These are phyloP conservation scores for Corvus moneduloides DNA, from an alignment of 2,113 vertebrate genomes.

Conservation along the genomic window DNA sequence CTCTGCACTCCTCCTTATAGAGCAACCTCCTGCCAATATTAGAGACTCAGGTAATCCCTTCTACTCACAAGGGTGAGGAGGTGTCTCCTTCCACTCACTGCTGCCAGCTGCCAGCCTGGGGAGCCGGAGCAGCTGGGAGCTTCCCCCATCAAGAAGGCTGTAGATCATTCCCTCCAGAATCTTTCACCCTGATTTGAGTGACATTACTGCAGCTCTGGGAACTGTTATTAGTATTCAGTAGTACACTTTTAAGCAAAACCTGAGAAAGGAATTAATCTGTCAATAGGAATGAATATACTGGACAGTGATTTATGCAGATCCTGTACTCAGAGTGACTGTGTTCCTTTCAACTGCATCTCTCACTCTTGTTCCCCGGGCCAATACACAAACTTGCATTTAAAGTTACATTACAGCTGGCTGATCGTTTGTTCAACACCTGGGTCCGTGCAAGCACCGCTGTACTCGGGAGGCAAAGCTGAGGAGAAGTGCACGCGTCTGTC, in stretches of 20 bases:
- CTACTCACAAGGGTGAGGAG: not conserved
- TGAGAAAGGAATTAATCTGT: constrained; percentile 76
- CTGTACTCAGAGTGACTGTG: constrained; percentile 46
- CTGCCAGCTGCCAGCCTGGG: not conserved
- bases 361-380: constrained; percentile 24
- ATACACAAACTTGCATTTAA: constrained; percentile 47
- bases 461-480: not conserved
- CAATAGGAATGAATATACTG: constrained; percentile 71
- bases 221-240: constrained; percentile 69
- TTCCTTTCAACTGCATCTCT: constrained; percentile 52
- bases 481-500: not conserved
- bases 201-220: constrained; percentile 12
- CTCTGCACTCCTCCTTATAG: not conserved
- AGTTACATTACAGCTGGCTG: constrained; percentile 15
- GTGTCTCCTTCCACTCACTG: not conserved
- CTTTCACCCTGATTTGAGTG: not conserved
- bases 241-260: constrained; percentile 69
- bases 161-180: not conserved
- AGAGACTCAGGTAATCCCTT: not conserved
- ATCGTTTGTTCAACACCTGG: not conserved
- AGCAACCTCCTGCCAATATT: not conserved
- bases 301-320: constrained; percentile 77
- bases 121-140: not conserved
- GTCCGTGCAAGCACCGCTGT: not conserved
- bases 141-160: not conserved